These are phyloP conservation scores for Neosilurus hyrtlii DNA, from an alignment of 2,797 vertebrate genomes.

Conservation along the genomic window DNA sequence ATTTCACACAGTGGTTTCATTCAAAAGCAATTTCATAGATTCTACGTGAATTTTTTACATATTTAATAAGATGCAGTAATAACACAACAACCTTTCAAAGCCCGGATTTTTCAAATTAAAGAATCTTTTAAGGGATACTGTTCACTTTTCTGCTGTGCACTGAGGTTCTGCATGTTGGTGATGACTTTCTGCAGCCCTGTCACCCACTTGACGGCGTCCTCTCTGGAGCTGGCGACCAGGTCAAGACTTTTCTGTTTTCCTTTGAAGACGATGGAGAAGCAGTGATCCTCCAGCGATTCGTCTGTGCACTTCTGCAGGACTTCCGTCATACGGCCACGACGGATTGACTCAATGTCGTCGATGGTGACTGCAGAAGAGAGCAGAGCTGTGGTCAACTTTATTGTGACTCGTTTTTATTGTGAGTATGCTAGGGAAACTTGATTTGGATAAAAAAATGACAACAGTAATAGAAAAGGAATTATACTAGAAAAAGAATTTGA, in stretches of 20 bases:
- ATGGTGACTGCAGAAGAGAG: constrained; percentile 77
- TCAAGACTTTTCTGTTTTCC: constrained; percentile 84
- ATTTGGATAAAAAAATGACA: not conserved
- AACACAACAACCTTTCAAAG: not conserved
- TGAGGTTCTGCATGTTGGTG: constrained; percentile 77
- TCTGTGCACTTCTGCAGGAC: constrained; percentile 84
- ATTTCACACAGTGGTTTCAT: not conserved
- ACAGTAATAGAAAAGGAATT: not conserved
- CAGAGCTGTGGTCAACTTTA: not conserved
- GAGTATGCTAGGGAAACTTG: not conserved
- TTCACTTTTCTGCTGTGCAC: constrained; percentile 81
- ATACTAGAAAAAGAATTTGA: not conserved
- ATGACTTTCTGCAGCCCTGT: constrained; percentile 83
- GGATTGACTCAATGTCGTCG: constrained; percentile 88
- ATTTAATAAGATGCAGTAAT: not conserved
- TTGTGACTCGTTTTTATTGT: not conserved
- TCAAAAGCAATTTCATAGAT: not conserved
- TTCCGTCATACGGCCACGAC: constrained; percentile 87
- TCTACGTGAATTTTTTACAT: not conserved
- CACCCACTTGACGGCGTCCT: constrained; percentile 81
- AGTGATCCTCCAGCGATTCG: constrained; percentile 71
- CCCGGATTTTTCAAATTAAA: not conserved
- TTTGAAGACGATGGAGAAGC: constrained; percentile 95
- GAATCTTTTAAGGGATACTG: constrained; percentile 86
- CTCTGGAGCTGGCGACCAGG: constrained; percentile 75